These are phyloP conservation scores for Neosilurus mollespiculum DNA, from an alignment of 2,797 vertebrate species.

Conservation along the genomic window DNA sequence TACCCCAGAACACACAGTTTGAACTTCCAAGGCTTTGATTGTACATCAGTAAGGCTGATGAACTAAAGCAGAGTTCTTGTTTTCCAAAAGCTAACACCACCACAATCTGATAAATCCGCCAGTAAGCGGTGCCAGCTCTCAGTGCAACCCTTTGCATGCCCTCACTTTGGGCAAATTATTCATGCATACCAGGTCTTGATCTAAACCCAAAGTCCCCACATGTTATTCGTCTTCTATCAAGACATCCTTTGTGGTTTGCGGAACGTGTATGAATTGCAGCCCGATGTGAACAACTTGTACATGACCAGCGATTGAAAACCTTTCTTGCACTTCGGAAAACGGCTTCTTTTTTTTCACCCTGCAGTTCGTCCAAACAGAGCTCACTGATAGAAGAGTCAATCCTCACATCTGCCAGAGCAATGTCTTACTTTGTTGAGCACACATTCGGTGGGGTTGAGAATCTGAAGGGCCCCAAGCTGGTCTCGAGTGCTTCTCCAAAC, in stretches of 20 bases:
- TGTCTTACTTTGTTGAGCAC: conserved; percentile 55
- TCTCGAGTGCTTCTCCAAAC: conserved; percentile 49
- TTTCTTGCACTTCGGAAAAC: not conserved
- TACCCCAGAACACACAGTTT: conserved; percentile 18
- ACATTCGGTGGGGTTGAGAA: conserved; percentile 37
- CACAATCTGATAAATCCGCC: conserved; percentile 35
- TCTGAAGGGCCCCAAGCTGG: conserved; percentile 36
- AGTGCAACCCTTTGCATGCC: not conserved
- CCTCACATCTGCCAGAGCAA: conserved; percentile 38
- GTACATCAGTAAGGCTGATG: conserved; percentile 4
- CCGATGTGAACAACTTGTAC: not conserved
- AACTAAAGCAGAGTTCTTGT: conserved; percentile 36
- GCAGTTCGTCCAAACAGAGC: not conserved
- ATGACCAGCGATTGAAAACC: not conserved
- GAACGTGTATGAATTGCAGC: not conserved
- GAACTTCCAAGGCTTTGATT: conserved; percentile 13
- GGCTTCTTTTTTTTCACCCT: not conserved
- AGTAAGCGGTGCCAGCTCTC: conserved; percentile 20
- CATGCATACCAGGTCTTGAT: conserved; percentile 3
- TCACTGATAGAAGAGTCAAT: conserved; percentile 14
- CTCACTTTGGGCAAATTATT: conserved; percentile 22
- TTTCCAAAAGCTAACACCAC: conserved; percentile 36
- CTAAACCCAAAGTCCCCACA: not conserved
- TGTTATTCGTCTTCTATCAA: conserved; percentile 4
- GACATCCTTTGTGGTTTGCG: not conserved